Base-by-base conservation (phyloP, 2,797 vertebrate genomes). In the Gallinago nigripennis region DNA sequence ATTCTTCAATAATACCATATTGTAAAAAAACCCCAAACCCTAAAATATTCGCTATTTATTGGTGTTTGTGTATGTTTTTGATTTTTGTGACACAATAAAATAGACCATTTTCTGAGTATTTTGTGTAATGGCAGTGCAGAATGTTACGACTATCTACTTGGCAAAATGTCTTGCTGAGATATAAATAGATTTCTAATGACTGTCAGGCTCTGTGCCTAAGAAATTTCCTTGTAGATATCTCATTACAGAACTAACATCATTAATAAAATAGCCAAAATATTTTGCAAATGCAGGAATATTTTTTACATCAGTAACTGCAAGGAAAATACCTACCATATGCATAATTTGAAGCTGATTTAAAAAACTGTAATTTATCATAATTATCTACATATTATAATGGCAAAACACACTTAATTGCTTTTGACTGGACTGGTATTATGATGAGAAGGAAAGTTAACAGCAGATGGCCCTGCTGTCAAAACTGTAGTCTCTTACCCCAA, bases 131-230 rank as follows among this genome's bases (percentile, higher is more conserved):
- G 90, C 41, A 54, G 82, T 73, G 65, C 76, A 76, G 96, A 96
- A 96, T 92, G 94, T 92, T 97, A 94, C 16, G 71, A 92, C 73
- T 95, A 78, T 96, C 94, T 96, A 79, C 92, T 97, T 97, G 94
- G 94, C 89, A 94, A 96, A 97, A 97, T 97, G 96, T 98, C 97
- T 98, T 97, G 97, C 97, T 98, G 97, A 95, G 97, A 94, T 98
- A 98, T 98, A 98, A 98, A 98, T 98, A 98, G 98, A 97, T 97
- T 98, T 98, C 97, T 98, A 98, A 98, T 98, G 98, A 97, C 95
- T 97, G 94, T 95, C 92, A 97, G 98, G 92, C 97, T 97, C 96
- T 86, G 95, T 93, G 97, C 97, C 97, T 97, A 95, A 95, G 96
- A 98, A 96, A 98, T 98, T 97, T 97, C 95, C 90, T 97, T 94